These are phyloP conservation scores for Heliconius nattereri DNA, from an alignment of 1,140 invertebrate species.

Conservation along the genomic window DNA sequence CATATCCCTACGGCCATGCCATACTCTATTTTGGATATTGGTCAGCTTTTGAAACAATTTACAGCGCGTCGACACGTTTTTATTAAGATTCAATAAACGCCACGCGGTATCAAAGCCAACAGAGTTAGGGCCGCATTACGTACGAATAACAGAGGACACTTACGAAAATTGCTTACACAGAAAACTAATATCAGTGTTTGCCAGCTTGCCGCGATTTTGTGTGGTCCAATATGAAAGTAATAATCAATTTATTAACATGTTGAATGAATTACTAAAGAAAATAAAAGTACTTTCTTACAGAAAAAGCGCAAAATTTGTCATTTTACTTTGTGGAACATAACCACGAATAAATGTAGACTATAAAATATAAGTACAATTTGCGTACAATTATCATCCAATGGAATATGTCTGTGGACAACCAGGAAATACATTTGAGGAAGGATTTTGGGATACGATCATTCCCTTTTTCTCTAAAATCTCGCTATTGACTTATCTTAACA, in stretches of 20 bases:
- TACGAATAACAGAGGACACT: slow-evolving; percentile 75
- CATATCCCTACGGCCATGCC: too few species aligned
- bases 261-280: not conserved
- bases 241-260: not conserved
- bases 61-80: slow-evolving; percentile 50
- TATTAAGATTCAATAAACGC: slow-evolving; percentile 71
- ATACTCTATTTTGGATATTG: not conserved
- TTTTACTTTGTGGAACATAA: too few species aligned
- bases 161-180: slow-evolving; percentile 78
- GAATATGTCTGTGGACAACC: too few species aligned
- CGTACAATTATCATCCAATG: too few species aligned
- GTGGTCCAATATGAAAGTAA: slow-evolving; percentile 38
- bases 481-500: too few species aligned
- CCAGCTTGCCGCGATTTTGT: slow-evolving; percentile 60
- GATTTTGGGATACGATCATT: too few species aligned
- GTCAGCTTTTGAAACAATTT: slow-evolving; percentile 40
- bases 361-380: too few species aligned
- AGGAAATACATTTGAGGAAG: too few species aligned
- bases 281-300: too few species aligned
- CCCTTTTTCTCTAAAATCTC: too few species aligned
- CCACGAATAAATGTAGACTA: too few species aligned
- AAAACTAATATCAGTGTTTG: slow-evolving; percentile 80
- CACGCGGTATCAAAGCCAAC: slow-evolving; percentile 59
- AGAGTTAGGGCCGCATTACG: slow-evolving; percentile 63
- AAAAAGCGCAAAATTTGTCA: too few species aligned